Conservation (phyloP, 1,140 invertebrate species). For the Drosophila funebris region DNA sequence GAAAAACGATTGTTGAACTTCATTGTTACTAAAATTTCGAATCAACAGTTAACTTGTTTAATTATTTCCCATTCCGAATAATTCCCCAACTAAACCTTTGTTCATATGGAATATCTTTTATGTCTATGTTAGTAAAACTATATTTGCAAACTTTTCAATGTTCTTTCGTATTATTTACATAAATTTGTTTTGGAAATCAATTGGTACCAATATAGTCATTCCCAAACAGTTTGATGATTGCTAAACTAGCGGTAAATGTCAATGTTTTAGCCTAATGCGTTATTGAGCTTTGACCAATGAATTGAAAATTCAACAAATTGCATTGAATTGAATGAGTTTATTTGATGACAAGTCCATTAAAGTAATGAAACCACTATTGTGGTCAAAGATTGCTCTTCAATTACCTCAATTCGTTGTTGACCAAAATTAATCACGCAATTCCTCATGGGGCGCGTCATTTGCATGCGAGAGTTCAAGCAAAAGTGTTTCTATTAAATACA, state of each 20-base stretch:
- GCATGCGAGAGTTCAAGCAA: not conserved
- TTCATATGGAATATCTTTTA: no score
- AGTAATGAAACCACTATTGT: constrained; percentile 10
- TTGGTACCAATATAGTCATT: no score
- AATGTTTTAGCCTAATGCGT: not conserved
- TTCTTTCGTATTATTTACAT: no score
- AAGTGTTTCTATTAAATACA: not conserved
- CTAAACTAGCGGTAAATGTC: not conserved
- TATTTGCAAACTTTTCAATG: no score
- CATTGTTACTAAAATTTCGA: no score
- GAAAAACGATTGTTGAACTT: not conserved
- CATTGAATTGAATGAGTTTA: not conserved
- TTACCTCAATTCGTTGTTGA: constrained; percentile 4
- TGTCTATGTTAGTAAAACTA: no score
- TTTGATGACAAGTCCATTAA: constrained; percentile 12
- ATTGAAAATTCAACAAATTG: not conserved
- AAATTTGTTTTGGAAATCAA: no score
- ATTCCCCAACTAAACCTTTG: no score
- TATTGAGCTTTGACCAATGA: not conserved
- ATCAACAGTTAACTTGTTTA: no score
- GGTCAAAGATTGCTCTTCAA: constrained; percentile 15
- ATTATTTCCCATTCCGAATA: no score
- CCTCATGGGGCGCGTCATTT: constrained; percentile 10
- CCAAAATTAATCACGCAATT: constrained; percentile 11
- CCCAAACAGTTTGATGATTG: not conserved